Percentiles rank a stretch among this genome's conserved stretches.
Conservation (phyloP, 2,113 vertebrate species). For the Chaetorhynchus papuensis region DNA sequence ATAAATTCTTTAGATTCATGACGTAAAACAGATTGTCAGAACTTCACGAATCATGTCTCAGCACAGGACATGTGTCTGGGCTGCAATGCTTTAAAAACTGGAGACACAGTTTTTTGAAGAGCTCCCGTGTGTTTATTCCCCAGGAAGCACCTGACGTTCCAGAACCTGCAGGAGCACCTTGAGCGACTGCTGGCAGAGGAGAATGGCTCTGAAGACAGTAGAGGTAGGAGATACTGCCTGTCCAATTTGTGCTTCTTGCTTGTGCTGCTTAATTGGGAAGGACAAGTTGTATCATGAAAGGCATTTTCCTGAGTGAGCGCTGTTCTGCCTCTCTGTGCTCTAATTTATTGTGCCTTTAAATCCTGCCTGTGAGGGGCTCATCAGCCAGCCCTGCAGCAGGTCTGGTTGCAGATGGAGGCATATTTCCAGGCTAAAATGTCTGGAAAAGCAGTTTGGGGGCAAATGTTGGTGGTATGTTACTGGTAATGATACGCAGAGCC, state of each 20-base stretch:
- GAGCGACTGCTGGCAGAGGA: slow-evolving; percentile 84
- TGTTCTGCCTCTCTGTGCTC: background rate
- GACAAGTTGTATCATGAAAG: background rate
- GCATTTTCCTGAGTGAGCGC: background rate
- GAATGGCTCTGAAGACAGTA: slow-evolving; percentile 71
- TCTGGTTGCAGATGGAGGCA: background rate
- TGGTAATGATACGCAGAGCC: background rate
- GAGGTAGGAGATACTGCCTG: slow-evolving; percentile 65
- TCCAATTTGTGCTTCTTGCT: background rate
- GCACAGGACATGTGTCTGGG: fast-evolving
- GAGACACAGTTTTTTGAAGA: background rate
- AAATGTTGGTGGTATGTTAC: background rate
- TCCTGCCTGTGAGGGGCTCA: background rate
- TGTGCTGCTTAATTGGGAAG: background rate
- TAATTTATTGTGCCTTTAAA: background rate
- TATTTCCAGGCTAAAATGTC: background rate
- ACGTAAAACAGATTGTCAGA: background rate
- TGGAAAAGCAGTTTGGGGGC: background rate
- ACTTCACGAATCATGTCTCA: background rate
- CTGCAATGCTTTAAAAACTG: background rate
- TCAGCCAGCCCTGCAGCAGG: background rate
- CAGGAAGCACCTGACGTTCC: slow-evolving; percentile 91
- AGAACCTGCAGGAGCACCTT: slow-evolving; percentile 87
- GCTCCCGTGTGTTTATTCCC: background rate
- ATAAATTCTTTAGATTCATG: background rate